Percentiles rank a stretch among this genome's conserved stretches.
These are phyloP conservation scores for Melanargia galathea DNA, from an alignment of 2,888 invertebrate genomes.

Conservation along the genomic window DNA sequence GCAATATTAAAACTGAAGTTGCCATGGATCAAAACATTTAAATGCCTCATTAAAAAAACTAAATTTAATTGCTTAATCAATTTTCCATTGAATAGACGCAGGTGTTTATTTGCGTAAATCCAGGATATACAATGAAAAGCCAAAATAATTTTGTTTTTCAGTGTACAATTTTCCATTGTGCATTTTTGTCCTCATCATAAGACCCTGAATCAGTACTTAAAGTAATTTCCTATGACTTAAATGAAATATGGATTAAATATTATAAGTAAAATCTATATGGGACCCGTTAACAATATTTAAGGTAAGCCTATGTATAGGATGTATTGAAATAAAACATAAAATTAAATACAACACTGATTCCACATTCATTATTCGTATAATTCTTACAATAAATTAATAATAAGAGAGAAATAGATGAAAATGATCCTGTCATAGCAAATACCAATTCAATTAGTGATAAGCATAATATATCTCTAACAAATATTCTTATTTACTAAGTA, in stretches of 20 bases:
- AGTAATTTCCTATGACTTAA: background rate
- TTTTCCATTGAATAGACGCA: background rate
- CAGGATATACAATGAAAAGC: too few relatives aligned
- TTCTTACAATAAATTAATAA: background rate
- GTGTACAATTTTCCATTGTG: background rate
- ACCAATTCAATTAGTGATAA: constrained; percentile 26
- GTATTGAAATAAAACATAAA: background rate
- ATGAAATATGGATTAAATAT: constrained; percentile 16
- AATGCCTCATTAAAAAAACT: too few relatives aligned
- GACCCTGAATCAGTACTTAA: background rate
- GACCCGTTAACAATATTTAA: constrained; percentile 33
- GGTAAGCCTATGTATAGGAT: background rate
- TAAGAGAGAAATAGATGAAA: constrained; percentile 28
- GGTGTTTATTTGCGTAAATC: too few relatives aligned
- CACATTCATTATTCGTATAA: background rate
- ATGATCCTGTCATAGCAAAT: constrained; percentile 30
- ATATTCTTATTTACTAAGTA: constrained; percentile 37
- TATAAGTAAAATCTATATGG: constrained; percentile 32
- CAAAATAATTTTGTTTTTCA: too few relatives aligned
- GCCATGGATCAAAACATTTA: background rate
- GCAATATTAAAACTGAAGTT: background rate
- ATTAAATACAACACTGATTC: constrained; percentile 19
- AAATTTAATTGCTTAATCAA: background rate
- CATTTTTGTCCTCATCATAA: background rate
- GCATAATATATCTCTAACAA: constrained; percentile 34